Conservation (phyloP, 2,113 vertebrate genomes). For the Rostratula benghalensis region DNA sequence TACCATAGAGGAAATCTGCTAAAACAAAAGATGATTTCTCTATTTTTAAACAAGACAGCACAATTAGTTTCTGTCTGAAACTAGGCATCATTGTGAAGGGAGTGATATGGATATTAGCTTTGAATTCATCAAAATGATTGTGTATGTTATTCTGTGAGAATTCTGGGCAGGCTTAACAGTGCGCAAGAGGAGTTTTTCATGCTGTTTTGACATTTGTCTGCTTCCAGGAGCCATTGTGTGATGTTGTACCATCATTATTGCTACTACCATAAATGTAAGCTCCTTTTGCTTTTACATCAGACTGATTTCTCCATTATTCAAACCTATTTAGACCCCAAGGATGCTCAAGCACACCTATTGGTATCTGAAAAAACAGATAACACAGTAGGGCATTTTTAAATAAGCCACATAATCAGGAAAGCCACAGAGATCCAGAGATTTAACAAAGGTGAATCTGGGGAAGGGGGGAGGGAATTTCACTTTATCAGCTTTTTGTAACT, state of each 20-base stretch:
- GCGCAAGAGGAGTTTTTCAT: slow-evolving; percentile 7
- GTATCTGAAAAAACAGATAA: slow-evolving; percentile 20
- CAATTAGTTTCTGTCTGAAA: slow-evolving; percentile 32
- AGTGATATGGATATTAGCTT: slow-evolving; percentile 15
- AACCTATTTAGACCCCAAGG: neutral
- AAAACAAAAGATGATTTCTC: slow-evolving; percentile 36
- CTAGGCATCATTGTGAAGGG: neutral
- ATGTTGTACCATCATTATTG: slow-evolving; percentile 45
- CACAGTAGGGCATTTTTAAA: slow-evolving; percentile 41
- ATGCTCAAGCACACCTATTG: neutral
- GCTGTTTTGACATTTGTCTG: slow-evolving; percentile 55
- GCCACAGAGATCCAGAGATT: neutral
- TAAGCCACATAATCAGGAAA: slow-evolving; percentile 1
- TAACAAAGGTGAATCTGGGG: neutral
- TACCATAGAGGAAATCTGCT: neutral
- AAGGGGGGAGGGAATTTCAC: neutral
- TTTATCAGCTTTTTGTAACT: slow-evolving; percentile 4
- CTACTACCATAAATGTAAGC: neutral
- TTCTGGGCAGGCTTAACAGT: neutral
- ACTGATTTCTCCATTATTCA: slow-evolving; percentile 10
- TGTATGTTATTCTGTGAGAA: neutral
- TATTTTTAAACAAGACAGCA: neutral
- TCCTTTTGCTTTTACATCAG: slow-evolving; percentile 21
- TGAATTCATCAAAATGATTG: neutral
- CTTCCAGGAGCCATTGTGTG: slow-evolving; percentile 36